Evolutionary conservation across 1,140 invertebrate genomes (phyloP).

Genomic region (Trichonephila inaurata): DNA sequence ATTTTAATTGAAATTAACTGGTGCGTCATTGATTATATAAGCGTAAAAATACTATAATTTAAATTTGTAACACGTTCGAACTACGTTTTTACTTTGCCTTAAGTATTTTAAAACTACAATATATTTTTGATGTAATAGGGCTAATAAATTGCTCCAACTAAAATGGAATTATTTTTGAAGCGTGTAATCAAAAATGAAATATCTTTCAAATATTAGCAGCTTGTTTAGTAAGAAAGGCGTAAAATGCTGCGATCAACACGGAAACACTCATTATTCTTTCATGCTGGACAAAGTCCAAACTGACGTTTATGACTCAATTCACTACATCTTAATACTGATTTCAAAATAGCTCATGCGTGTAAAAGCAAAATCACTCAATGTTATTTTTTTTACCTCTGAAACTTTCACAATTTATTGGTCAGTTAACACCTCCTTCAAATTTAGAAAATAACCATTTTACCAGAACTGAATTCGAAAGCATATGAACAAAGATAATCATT

Average conservation of each 20-base stretch:
- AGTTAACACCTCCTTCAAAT: background rate
- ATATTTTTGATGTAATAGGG: background rate
- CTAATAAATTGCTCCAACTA: background rate
- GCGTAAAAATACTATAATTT: too few relatives aligned
- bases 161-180: background rate
- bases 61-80: too few relatives aligned
- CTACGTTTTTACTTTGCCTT: too few relatives aligned
- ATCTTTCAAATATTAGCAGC: background rate
- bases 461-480: too few relatives aligned
- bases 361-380: slow-evolving; percentile 46
- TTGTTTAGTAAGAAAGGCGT: background rate
- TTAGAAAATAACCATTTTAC: background rate
- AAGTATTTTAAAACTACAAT: too few relatives aligned
- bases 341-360: slow-evolving; percentile 46
- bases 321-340: slow-evolving; percentile 29
- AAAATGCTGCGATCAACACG: slow-evolving; percentile 5
- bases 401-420: slow-evolving; percentile 12
- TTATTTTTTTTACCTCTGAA: background rate
- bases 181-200: slow-evolving; percentile 3
- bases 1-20: too few relatives aligned
- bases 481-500: too few relatives aligned
- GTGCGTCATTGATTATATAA: too few relatives aligned
- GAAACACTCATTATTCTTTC: slow-evolving; percentile 26
- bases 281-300: slow-evolving; percentile 51
- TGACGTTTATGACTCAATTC: slow-evolving; percentile 57